Percentiles rank a stretch among this genome's conserved stretches.
These are phyloP conservation scores for Muscina levida DNA, from an alignment of 2,888 invertebrate genomes.

Conservation along the genomic window DNA sequence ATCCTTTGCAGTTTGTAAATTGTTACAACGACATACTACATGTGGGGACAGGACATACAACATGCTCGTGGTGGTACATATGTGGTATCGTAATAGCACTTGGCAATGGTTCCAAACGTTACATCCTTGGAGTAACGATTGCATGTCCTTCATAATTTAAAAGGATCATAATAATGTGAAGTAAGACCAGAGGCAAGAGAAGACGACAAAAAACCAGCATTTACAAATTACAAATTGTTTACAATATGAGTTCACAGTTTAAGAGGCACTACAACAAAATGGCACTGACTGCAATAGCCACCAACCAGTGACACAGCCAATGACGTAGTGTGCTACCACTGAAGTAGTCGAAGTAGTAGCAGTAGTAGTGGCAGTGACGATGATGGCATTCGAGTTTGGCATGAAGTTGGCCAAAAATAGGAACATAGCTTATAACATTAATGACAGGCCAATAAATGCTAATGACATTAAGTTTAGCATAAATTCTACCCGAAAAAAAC, in stretches of 20 bases:
- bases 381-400: constrained; percentile 43
- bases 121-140: constrained; percentile 37
- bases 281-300: constrained; percentile 17
- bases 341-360: constrained; percentile 34
- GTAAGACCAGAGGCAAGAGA: neutral
- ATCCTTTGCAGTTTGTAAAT: neutral
- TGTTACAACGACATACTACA: constrained; percentile 46
- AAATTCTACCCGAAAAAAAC: constrained; percentile 53
- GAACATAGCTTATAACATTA: constrained; percentile 68
- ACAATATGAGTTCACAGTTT: constrained; percentile 56
- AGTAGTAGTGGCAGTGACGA: neutral
- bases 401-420: constrained; percentile 48
- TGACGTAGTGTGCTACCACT: too few species aligned
- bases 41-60: constrained; percentile 35
- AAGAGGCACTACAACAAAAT: constrained; percentile 28
- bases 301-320: too few species aligned
- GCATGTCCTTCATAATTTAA: constrained; percentile 63
- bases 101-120: neutral
- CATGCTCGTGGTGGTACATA: neutral
- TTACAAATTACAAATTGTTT: constrained; percentile 59
- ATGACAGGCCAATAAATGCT: constrained; percentile 71
- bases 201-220: constrained; percentile 37
- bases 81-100: constrained; percentile 4
- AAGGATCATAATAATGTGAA: constrained; percentile 55
- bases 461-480: constrained; percentile 68